phyloP scores from a whole-genome alignment of 2,113 vertebrate genomes.

The Numenius arquata region DNA sequence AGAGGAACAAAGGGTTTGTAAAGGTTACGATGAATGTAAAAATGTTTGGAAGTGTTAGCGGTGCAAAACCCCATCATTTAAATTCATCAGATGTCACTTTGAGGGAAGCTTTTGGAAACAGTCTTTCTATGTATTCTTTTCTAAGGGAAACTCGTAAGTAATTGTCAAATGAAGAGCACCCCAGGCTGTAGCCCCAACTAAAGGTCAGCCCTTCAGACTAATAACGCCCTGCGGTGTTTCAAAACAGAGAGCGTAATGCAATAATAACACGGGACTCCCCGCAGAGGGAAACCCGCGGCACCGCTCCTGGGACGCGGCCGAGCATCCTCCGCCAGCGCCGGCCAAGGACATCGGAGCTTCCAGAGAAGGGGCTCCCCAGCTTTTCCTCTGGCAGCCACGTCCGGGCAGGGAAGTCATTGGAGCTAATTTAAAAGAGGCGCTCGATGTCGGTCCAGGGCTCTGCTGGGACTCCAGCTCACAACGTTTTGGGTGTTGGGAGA shows the following conservation, averaged over 20 bases:
- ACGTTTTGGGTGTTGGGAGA: neutral
- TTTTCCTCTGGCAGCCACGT: neutral
- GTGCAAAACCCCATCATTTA: slow-evolving; percentile 18
- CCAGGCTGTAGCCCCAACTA: neutral
- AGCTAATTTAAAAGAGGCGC: neutral
- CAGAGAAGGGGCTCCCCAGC: neutral
- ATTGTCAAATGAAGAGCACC: slow-evolving; percentile 31
- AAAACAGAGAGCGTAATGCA: neutral
- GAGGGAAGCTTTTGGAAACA: slow-evolving; percentile 37
- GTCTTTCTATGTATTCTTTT: neutral
- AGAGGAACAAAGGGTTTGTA: slow-evolving; percentile 1
- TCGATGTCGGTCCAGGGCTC: neutral
- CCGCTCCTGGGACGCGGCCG: neutral
- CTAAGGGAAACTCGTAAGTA: neutral
- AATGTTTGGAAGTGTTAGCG: slow-evolving; percentile 51
- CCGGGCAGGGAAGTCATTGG: neutral
- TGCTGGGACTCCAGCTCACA: neutral
- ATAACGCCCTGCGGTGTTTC: neutral
- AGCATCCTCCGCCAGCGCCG: neutral
- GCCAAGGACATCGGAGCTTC: neutral
- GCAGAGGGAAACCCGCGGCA: neutral
- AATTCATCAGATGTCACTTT: slow-evolving; percentile 50
- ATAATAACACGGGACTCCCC: neutral
- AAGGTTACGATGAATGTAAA: slow-evolving; percentile 44
- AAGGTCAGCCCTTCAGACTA: slow-evolving; percentile 23